Conservation (phyloP, 2,797 vertebrate genomes). For the Dendrocincla fuliginosa region DNA sequence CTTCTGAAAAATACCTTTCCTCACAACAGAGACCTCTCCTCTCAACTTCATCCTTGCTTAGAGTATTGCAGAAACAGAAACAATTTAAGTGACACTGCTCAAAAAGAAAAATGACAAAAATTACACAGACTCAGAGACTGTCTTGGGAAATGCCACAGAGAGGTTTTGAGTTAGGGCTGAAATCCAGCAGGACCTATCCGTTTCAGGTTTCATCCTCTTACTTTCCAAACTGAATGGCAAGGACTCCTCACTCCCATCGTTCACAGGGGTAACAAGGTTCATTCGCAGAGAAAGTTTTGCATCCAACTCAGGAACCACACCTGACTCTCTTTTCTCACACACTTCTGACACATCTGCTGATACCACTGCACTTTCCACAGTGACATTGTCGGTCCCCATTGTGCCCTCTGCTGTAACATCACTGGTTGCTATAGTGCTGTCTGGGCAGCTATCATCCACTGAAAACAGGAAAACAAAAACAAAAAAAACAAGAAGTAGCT, state of each 20-base stretch:
- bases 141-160: not conserved
- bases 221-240: slow-evolving; percentile 93
- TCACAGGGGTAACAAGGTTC: slow-evolving; percentile 89
- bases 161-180: not conserved
- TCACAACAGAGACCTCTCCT: slow-evolving; percentile 15
- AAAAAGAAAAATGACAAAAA: slow-evolving; percentile 13
- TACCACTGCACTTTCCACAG: slow-evolving; percentile 80
- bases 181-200: not conserved
- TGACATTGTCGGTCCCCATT: slow-evolving; percentile 73
- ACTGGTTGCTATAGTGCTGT: slow-evolving; percentile 74
- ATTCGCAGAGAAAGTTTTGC: slow-evolving; percentile 90
- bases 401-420: slow-evolving; percentile 68
- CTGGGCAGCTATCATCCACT: slow-evolving; percentile 81
- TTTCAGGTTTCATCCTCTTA: slow-evolving; percentile 71
- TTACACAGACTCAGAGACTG: not conserved
- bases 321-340: slow-evolving; percentile 67
- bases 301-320: slow-evolving; percentile 62
- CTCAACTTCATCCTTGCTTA: slow-evolving; percentile 12
- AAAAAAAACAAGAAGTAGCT: slow-evolving; percentile 14
- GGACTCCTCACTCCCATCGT: slow-evolving; percentile 85
- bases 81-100: not conserved
- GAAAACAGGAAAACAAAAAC: slow-evolving; percentile 40
- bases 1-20: slow-evolving; percentile 23
- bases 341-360: slow-evolving; percentile 79
- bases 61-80: slow-evolving; percentile 36